Base-by-base conservation (phyloP, 1,140 invertebrate species). In the Drosophila azteca region DNA sequence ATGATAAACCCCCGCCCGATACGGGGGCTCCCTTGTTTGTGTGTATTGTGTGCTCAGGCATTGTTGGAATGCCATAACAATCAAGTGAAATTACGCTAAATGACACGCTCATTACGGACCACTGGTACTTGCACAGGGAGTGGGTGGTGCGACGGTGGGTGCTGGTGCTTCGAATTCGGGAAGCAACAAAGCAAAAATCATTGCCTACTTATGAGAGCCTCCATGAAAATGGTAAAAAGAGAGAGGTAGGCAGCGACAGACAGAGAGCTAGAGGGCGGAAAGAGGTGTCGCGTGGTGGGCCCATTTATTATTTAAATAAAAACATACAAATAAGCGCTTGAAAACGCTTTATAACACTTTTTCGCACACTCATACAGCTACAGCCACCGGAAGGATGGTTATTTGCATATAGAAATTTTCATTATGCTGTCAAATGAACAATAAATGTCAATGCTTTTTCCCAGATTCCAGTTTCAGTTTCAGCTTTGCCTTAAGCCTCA, bases 291-390 rank as follows among this genome's bases (percentile, higher is more conserved):
- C 4, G 24, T 26, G 4, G 24, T 41, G 8, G 9, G 55, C 53
- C 64, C 82, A 87, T 85, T 78, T 85, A 85, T 88, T 87, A 88
- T 87, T 87, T 88, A 87, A 87, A 87, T 85, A 72, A 79, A 84
- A 63, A 71, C 80, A 83, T 68, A 83, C 80, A 83, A 84, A 76
- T 75, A 82, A 87, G 75, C 66, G 73, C 61, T 87, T 58, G 60
- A 75, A 85, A 80, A 67, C 63, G 63, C 74, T 85, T 85, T 87
- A 75, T 58, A 85, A 82, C 82, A 76, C 82, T 81, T 80, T 72
- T 52, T 57, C 46, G 29, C 62, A 26, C 44, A 6, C 49, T 22
- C 48, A 65, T 31, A 26, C 13, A 41, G 9, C 39, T n/a, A 45
- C 39, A 76, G 31, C 31, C 3, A 31, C 7, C 80, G 11, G 35